phyloP scores from a whole-genome alignment of 2,888 invertebrate species.

The Toxonevra muliebris region DNA sequence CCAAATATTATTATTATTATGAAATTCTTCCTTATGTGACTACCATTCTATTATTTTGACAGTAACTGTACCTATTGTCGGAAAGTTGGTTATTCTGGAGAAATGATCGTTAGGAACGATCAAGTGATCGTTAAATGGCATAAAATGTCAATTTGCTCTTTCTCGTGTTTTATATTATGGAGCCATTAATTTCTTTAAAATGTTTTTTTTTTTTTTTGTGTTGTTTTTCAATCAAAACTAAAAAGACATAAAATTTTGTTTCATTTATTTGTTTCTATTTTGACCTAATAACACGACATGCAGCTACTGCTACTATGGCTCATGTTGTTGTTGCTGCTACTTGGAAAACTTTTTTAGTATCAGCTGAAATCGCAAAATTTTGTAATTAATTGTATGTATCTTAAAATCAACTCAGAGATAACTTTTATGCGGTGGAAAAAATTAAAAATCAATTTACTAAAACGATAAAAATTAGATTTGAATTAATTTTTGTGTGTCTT shows the following conservation, averaged over 20 bases:
- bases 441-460: slow-evolving; percentile 29
- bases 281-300: background rate
- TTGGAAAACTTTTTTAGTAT: background rate
- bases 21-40: too few relatives aligned
- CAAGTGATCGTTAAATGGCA: background rate
- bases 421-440: slow-evolving; percentile 21
- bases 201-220: slow-evolving; percentile 11
- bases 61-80: too few relatives aligned
- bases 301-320: background rate
- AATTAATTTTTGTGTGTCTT: slow-evolving; percentile 25
- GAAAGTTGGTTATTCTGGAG: too few relatives aligned
- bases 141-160: slow-evolving; percentile 15
- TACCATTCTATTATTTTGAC: too few relatives aligned
- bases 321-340: background rate
- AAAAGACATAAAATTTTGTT: slow-evolving; percentile 20
- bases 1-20: too few relatives aligned
- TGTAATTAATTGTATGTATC: slow-evolving; percentile 11
- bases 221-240: slow-evolving; percentile 12
- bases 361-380: slow-evolving; percentile 12
- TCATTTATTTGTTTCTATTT: slow-evolving; percentile 18
- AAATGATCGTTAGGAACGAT: too few relatives aligned
- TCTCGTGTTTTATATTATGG: slow-evolving; percentile 13
- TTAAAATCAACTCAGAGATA: slow-evolving; percentile 13
- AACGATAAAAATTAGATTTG: slow-evolving; percentile 29
- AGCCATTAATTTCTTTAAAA: slow-evolving; percentile 21